Evolutionary conservation across 2,113 vertebrate genomes (phyloP).

Genomic region (Syrmaticus mikado): DNA sequence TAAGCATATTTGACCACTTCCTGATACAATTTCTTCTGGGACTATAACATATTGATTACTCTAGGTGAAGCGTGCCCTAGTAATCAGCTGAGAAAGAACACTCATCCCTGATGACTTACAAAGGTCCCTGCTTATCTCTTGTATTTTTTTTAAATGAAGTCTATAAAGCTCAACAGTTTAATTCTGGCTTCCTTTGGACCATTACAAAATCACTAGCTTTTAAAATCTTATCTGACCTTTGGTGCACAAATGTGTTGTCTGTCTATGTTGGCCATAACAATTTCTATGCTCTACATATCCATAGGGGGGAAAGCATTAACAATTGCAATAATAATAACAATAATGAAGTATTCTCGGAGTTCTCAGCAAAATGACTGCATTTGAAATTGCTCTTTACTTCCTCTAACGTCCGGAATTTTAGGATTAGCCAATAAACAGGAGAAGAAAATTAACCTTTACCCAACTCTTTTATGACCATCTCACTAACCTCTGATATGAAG

Average conservation of each 20-base stretch:
- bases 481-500: not conserved
- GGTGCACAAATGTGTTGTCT: not conserved
- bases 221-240: slow-evolving; percentile 21
- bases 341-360: not conserved
- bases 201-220: not conserved
- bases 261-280: not conserved
- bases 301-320: not conserved
- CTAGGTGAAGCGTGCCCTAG: not conserved
- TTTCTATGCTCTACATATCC: not conserved
- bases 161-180: not conserved
- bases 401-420: not conserved
- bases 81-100: slow-evolving; percentile 3
- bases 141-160: slow-evolving; percentile 1
- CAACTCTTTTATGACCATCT: not conserved
- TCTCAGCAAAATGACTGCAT: not conserved
- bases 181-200: not conserved
- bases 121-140: not conserved
- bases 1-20: not conserved
- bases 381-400: not conserved
- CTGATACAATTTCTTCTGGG: not conserved
- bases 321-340: not conserved
- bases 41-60: not conserved
- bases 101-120: not conserved
- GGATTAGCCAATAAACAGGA: not conserved
- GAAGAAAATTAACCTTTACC: not conserved